A percentile compares a stretch with the other conserved stretches of the same genome.
These are phyloP conservation scores for Drosophila triauraria DNA, from an alignment of 1,140 invertebrate genomes.

Conservation along the genomic window DNA sequence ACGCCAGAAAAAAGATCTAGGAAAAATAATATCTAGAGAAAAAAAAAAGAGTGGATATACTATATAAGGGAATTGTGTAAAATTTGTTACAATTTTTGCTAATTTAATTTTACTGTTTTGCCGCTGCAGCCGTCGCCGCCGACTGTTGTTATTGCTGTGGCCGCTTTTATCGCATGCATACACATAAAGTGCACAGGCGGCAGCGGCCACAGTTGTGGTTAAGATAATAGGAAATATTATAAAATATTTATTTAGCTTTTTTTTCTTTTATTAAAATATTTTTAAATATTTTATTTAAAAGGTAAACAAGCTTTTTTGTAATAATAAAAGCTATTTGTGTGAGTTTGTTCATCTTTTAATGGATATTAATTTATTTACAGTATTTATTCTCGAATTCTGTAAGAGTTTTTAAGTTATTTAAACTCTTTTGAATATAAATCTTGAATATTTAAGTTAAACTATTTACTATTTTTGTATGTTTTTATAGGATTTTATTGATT, in stretches of 20 bases:
- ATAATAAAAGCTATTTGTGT: background rate
- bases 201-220: background rate
- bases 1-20: background rate
- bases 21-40: conserved; percentile 2
- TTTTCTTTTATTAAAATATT: too few species aligned
- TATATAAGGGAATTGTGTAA: conserved; percentile 11
- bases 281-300: background rate
- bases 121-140: conserved; percentile 8
- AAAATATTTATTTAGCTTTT: background rate
- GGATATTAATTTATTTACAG: background rate
- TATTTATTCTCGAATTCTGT: too few species aligned
- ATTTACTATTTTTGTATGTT: too few species aligned
- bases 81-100: conserved; percentile 69
- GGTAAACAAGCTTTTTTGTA: background rate
- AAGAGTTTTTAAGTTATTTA: too few species aligned
- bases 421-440: too few species aligned
- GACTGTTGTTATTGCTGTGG: conserved; percentile 8
- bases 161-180: conserved; percentile 37
- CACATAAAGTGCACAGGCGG: conserved; percentile 1
- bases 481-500: too few species aligned
- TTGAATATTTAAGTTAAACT: too few species aligned
- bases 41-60: background rate
- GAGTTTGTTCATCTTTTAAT: background rate
- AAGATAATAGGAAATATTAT: background rate
- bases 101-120: conserved; percentile 74